Evolutionary conservation across 2,113 vertebrate genomes (phyloP), one percentile per base, ranked within the genome.

Genomic region (Takifugu bimaculatus): DNA sequence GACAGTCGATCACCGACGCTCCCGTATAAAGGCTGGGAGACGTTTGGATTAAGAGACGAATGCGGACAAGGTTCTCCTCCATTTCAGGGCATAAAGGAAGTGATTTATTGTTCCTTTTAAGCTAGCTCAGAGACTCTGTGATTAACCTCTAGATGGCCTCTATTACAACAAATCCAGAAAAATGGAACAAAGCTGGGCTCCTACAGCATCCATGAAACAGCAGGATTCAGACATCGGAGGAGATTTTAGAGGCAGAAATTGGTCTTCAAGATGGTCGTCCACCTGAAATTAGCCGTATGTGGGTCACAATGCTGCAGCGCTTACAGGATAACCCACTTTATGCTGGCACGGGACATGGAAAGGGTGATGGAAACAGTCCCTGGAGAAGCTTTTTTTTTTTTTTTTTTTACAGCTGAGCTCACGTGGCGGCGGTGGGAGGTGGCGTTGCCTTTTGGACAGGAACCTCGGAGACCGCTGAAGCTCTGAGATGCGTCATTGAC

Each of bases 111-210:
- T 27, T 13, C 13, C 26, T 27, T 51, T 26, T 2, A 12, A 81
- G 68, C 54, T 26, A 59, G 70, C 76, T 74, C 56, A 35, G 28
- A 73, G 80, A 60, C 74, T 72, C 78, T 79, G 75, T 75, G 77
- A 80, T 80, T 84, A 83, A 84, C 84, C 79, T 84, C 74, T 70
- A 68, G 67, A 80, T 72, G 79, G 74, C 79, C 73, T 81, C 75
- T 60, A 77, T 82, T 75, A 71, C 32, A 82, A 77, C 72, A 82
- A 77, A 77, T 77, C 54, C 80, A 63, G 71, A 78, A 26, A 74
- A 77, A 76, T 79, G 72, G 60, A 81, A 78, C 79, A 71, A 7
- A 75, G 79, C 73, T 84, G 74, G 75, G 71, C 68, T 64, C 68
- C 54, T 48, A 43, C 72, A 65, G 55, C 63, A 78, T 80, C 61